Evolutionary conservation across 2,888 invertebrate species (phyloP).

Genomic region (Pristionchus japonicus): DNA sequence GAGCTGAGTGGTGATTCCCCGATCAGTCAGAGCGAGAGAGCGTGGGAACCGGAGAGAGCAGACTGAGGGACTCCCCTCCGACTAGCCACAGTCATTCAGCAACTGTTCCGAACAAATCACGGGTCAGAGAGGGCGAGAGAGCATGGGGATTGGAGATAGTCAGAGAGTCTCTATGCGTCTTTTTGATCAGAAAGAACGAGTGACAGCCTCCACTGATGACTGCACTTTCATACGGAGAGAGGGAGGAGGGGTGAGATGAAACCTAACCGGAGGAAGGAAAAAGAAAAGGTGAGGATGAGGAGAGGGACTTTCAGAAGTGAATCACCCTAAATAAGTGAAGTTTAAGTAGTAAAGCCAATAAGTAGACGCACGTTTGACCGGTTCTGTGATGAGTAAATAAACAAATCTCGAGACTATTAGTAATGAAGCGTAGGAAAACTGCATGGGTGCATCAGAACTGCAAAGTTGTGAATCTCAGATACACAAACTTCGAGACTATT

Average conservation of each 20-base stretch:
- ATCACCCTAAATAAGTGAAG: no score
- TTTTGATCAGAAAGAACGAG: conserved; percentile 21
- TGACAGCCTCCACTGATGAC: conserved; percentile 25
- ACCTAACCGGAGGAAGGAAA: not conserved
- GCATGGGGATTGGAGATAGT: not conserved
- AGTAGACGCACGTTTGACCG: no score
- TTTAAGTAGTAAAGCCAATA: no score
- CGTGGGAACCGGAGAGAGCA: no score
- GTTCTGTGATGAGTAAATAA: no score
- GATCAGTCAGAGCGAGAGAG: no score
- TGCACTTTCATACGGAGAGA: conserved; percentile 15
- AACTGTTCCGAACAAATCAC: conserved; percentile 8
- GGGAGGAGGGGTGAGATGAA: not conserved
- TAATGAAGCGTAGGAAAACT: no score
- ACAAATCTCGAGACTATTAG: no score
- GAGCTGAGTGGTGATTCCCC: no score
- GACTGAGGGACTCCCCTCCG: not conserved
- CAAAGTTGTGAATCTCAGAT: no score
- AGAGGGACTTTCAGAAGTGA: not conserved
- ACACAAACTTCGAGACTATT: no score
- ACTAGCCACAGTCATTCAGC: conserved; percentile 2
- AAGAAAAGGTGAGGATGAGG: not conserved
- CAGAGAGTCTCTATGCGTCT: not conserved
- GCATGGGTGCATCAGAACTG: no score
- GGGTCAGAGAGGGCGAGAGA: not conserved